phyloP scores from a whole-genome alignment of 2,797 vertebrate species.

The Rhodeus uyekii region DNA sequence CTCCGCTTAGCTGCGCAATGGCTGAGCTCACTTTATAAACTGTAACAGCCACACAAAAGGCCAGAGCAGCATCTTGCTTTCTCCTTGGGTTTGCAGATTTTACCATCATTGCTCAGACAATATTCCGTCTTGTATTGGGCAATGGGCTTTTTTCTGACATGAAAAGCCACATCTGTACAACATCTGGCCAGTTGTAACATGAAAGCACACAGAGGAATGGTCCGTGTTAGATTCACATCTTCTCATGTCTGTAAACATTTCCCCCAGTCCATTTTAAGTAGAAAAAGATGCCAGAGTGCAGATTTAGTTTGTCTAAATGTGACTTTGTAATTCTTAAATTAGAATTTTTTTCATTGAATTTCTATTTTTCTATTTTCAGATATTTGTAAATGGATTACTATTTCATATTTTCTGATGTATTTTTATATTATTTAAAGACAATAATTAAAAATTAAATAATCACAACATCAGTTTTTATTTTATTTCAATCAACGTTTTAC shows the following conservation, averaged over 20 bases:
- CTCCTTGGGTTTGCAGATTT: slow-evolving; percentile 18
- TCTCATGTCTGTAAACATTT: slow-evolving; percentile 40
- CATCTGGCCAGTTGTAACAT: slow-evolving; percentile 74
- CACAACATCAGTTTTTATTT: not conserved
- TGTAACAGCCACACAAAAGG: slow-evolving; percentile 52
- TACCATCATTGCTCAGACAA: slow-evolving; percentile 30
- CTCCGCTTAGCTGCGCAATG: slow-evolving; percentile 42
- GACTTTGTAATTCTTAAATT: not conserved
- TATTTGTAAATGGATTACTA: not conserved
- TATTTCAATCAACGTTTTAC: not conserved
- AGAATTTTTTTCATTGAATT: too few species aligned
- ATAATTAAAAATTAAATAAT: not conserved
- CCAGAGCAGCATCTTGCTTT: not conserved
- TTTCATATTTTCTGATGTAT: not conserved
- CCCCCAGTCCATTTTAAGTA: slow-evolving; percentile 49
- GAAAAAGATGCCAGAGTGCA: slow-evolving; percentile 45
- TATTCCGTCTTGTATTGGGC: slow-evolving; percentile 45
- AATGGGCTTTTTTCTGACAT: slow-evolving; percentile 55
- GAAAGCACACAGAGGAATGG: slow-evolving; percentile 61
- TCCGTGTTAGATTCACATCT: slow-evolving; percentile 61
- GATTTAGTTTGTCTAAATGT: slow-evolving; percentile 3
- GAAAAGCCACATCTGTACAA: slow-evolving; percentile 72
- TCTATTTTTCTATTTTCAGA: not conserved
- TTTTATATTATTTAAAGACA: not conserved
- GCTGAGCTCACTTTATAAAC: slow-evolving; percentile 62